These are phyloP conservation scores for Heliconius melpomene DNA, from an alignment of 1,140 invertebrate species.

Conservation along the genomic window DNA sequence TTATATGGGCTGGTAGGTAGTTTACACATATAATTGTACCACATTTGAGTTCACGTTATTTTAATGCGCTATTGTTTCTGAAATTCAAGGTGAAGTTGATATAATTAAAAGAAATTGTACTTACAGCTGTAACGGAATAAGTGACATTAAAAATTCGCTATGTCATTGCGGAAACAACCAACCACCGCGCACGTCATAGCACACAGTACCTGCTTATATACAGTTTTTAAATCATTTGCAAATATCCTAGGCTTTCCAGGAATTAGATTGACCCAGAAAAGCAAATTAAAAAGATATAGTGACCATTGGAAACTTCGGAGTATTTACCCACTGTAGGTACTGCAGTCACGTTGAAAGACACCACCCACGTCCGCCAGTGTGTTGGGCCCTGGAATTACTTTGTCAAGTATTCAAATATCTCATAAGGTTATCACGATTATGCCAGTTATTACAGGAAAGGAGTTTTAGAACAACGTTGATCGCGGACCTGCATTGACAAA, in stretches of 20 bases:
- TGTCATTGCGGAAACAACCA: neutral
- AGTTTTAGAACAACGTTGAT: neutral
- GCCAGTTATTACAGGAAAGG: too few relatives aligned
- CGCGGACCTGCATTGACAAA: too few relatives aligned
- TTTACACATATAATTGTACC: neutral
- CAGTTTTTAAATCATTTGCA: too few relatives aligned
- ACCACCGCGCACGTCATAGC: neutral
- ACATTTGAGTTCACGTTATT: neutral
- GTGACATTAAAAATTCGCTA: neutral
- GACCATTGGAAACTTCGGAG: too few relatives aligned
- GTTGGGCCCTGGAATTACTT: neutral
- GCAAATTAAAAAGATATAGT: too few relatives aligned
- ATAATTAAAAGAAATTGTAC: neutral
- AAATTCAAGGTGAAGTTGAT: conserved; percentile 1
- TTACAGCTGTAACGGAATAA: conserved; percentile 5
- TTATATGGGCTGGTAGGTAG: neutral
- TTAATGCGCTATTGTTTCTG: neutral
- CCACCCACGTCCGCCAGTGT: neutral
- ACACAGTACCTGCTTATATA: too few relatives aligned
- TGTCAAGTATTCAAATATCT: too few relatives aligned
- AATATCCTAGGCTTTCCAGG: too few relatives aligned
- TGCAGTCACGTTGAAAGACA: neutral
- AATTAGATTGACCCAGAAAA: too few relatives aligned
- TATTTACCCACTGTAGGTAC: neutral
- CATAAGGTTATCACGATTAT: too few relatives aligned